Percentiles rank a stretch among this genome's conserved stretches.
Evolutionary conservation across 2,113 vertebrate genomes (phyloP).

Genomic region (Hyperoodon ampullatus): DNA sequence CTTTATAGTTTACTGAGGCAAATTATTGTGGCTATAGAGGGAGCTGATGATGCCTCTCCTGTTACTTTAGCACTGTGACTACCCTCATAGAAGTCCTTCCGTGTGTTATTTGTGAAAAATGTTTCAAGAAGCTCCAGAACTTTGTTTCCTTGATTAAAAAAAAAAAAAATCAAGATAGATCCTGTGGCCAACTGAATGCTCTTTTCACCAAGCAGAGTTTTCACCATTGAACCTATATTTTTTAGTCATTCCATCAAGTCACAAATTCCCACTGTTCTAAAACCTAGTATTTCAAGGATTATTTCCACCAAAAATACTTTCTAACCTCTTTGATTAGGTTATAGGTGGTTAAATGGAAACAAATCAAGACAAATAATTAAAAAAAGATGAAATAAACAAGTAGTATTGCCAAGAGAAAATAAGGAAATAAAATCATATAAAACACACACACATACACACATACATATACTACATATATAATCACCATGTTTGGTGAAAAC

Average conservation of each 20-base stretch:
- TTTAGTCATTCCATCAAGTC: background rate
- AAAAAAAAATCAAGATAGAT: background rate
- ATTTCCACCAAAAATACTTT: conserved; percentile 13
- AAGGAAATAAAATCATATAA: background rate
- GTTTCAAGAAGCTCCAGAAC: background rate
- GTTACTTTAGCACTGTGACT: background rate
- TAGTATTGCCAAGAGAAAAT: background rate
- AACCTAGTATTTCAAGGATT: background rate
- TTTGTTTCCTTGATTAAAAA: background rate
- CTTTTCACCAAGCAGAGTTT: background rate
- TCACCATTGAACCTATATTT: background rate
- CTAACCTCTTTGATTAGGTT: background rate
- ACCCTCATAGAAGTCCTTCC: background rate
- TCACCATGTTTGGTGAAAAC: background rate
- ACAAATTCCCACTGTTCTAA: background rate
- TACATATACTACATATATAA: background rate
- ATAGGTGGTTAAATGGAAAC: background rate
- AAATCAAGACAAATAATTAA: background rate
- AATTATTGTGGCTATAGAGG: background rate
- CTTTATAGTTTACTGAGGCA: background rate
- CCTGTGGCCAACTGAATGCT: background rate
- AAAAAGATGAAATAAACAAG: background rate
- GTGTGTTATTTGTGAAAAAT: background rate
- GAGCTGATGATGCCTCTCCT: background rate
- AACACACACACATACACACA: no score